Conservation (phyloP, 2,113 vertebrate genomes). For the Myanophis thanlyinensis region DNA sequence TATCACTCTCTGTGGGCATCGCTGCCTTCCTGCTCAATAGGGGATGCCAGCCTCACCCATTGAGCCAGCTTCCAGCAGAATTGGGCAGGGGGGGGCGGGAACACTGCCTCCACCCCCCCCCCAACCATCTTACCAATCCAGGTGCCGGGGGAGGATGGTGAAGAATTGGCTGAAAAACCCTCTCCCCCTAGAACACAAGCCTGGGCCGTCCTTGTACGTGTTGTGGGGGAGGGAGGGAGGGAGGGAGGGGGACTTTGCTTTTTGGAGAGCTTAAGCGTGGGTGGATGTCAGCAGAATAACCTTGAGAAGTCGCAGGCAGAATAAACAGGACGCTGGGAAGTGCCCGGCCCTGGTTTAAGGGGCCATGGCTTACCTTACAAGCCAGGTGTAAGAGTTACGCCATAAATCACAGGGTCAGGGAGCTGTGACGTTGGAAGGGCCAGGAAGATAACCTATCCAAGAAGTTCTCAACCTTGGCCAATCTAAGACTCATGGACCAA, state of each 20-base stretch:
- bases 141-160: background rate
- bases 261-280: background rate
- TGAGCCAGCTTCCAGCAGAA: background rate
- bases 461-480: too few relatives aligned
- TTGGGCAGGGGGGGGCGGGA: too few relatives aligned
- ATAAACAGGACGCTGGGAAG: background rate
- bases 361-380: background rate
- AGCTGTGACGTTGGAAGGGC: background rate
- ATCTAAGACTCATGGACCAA: too few relatives aligned
- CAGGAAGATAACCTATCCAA: background rate
- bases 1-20: background rate
- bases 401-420: background rate
- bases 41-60: background rate
- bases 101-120: too few relatives aligned
- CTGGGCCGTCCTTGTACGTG: fast-evolving
- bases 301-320: background rate
- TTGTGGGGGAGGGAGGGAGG: too few relatives aligned
- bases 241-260: background rate
- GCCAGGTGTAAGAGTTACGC: background rate
- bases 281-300: background rate
- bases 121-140: background rate
- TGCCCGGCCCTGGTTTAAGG: background rate
- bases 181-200: background rate
- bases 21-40: background rate
- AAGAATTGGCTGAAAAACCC: background rate